These are phyloP conservation scores for Brachionichthys hirsutus DNA, from an alignment of 2,113 vertebrate genomes.

Conservation along the genomic window DNA sequence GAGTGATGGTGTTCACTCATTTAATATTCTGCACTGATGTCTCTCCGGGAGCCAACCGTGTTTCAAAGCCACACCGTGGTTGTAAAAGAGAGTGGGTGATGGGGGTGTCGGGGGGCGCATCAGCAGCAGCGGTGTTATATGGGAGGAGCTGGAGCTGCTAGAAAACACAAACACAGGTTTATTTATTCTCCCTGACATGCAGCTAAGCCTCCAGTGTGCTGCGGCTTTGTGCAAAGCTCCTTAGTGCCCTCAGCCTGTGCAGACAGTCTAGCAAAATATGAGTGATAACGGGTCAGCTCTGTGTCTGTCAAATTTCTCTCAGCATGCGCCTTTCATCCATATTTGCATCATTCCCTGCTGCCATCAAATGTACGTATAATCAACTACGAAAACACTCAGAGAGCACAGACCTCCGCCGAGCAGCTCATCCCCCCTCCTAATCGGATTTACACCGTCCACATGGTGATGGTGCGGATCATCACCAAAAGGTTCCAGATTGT, in stretches of 20 bases:
- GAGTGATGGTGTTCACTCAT: slow-evolving; percentile 70
- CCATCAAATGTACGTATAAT: slow-evolving; percentile 36
- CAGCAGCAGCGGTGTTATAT: slow-evolving; percentile 1
- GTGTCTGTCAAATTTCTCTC: slow-evolving; percentile 29
- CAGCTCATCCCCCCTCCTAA: too few relatives aligned
- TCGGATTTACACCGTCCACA: too few relatives aligned
- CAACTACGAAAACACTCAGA: too few relatives aligned
- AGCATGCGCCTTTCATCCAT: slow-evolving; percentile 11
- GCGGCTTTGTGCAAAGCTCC: slow-evolving; percentile 63
- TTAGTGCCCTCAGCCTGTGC: slow-evolving; percentile 57
- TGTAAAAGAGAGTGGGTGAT: slow-evolving; percentile 57
- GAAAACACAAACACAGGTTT: slow-evolving; percentile 72
- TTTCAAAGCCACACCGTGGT: slow-evolving; percentile 70
- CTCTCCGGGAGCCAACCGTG: slow-evolving; percentile 61
- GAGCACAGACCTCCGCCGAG: too few relatives aligned
- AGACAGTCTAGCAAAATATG: slow-evolving; percentile 52
- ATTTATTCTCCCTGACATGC: slow-evolving; percentile 68
- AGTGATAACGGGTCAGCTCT: slow-evolving; percentile 58
- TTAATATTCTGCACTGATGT: slow-evolving; percentile 71
- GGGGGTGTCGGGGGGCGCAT: too few relatives aligned
- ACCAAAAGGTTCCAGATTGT: too few relatives aligned
- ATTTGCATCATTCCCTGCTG: background rate
- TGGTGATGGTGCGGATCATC: too few relatives aligned
- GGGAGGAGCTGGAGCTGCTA: slow-evolving; percentile 12
- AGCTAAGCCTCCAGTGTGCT: slow-evolving; percentile 58